Conservation (phyloP, 2,888 invertebrate species). For the Dasysyrphus tricinctus region DNA sequence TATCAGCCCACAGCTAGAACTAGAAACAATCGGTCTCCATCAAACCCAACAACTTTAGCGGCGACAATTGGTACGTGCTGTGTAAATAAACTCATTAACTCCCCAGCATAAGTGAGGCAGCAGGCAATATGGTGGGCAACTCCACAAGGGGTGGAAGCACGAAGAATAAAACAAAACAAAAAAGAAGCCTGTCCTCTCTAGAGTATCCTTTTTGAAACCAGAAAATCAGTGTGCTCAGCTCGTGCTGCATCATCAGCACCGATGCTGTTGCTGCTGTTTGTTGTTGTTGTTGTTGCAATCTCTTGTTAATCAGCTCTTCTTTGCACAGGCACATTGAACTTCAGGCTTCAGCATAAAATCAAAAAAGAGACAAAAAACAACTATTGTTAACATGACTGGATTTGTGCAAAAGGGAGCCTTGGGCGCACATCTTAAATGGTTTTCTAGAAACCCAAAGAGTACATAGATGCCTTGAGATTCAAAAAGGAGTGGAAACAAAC, state of each 20-base stretch:
- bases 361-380: neutral
- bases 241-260: conserved; percentile 63
- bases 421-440: neutral
- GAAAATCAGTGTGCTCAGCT: conserved; percentile 61
- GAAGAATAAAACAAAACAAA: conserved; percentile 21
- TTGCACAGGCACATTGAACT: conserved; percentile 69
- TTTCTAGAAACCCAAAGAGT: neutral
- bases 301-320: conserved; percentile 60
- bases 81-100: conserved; percentile 72
- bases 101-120: conserved; percentile 25
- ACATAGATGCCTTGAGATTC: neutral
- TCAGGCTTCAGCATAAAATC: conserved; percentile 45
- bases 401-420: neutral
- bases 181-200: conserved; percentile 6
- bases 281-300: conserved; percentile 31
- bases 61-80: conserved; percentile 72
- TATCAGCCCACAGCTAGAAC: conserved; percentile 38
- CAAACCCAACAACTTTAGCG: neutral
- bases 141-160: conserved; percentile 15
- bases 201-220: conserved; percentile 51
- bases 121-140: neutral
- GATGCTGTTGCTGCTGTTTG: conserved; percentile 28
- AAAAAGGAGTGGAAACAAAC: neutral
- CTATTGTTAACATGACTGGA: neutral
- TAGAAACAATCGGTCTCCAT: conserved; percentile 38